Evolutionary conservation across 2,113 vertebrate species (phyloP), one percentile per base, ranked within the genome.

Genomic region (Ctenomys sociabilis): DNA sequence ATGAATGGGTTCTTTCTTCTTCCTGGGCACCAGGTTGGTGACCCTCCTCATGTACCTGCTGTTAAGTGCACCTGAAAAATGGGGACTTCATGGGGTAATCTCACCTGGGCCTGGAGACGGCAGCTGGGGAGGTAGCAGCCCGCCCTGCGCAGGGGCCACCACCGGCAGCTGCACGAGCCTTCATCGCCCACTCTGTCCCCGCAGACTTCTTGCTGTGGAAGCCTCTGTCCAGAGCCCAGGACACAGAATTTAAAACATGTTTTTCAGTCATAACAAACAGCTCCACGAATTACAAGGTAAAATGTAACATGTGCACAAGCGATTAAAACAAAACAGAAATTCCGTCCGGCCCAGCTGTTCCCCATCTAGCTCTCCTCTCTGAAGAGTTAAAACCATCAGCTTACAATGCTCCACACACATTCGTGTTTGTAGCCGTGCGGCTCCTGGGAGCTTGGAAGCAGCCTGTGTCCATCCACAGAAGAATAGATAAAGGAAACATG

Each of bases 181-280:
- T 22, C 28, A 0, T 11, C 7, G 11, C 8, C 35, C 70, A 21
- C 8, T 21, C 30, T 2, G 21, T 19, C 32, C 2, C 7, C 26
- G 24, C 28, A 66, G 3, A 11, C 40, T 7, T 0, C 0, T 82
- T 11, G 26, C 21, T 35, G 1, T 11, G 30, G 30, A 11, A 1
- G 61, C 30, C 1, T 43, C 87, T 21, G 19, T 66, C 64, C 80
- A 63, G 28, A 85, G 28, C 21, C 24, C 57, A 32, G 2, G 19
- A 45, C 52, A 73, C 85, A 13, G 19, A n/a, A 72, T 63, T n/a
- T 64, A 73, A 30, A 87, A 87, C 63, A 16, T 17, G 59, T n/a
- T 26, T 91, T 72, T 28, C 37, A 28, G 14, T 45, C 73, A 45
- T 52, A 72, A 73, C 68, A 85, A 81, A 17, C n/a, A 43, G 77